Conservation (phyloP, 1,140 invertebrate species). For the Bemisia tabaci region DNA sequence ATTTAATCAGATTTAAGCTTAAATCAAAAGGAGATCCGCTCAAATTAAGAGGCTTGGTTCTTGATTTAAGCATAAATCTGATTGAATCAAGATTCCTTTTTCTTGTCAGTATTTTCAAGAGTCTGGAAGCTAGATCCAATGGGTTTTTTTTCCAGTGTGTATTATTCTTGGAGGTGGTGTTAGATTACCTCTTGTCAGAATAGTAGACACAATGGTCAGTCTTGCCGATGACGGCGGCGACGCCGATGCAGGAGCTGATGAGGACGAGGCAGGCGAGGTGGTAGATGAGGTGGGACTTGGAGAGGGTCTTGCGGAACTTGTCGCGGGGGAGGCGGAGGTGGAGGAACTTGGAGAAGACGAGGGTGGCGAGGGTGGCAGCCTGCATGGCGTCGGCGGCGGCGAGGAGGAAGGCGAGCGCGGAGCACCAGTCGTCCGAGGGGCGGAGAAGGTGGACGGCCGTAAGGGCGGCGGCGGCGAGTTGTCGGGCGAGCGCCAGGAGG, state of each 20-base stretch:
- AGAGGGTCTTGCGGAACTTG: conserved; percentile 33
- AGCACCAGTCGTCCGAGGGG: conserved; percentile 34
- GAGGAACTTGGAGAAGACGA: conserved; percentile 36
- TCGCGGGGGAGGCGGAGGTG: conserved; percentile 35
- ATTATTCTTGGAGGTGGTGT: too few species aligned
- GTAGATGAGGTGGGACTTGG: conserved; percentile 37
- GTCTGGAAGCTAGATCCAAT: too few species aligned
- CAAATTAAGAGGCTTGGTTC: too few species aligned
- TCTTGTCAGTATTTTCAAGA: too few species aligned
- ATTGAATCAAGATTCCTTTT: too few species aligned
- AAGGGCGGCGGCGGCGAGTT: conserved; percentile 34
- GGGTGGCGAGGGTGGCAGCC: conserved; percentile 36
- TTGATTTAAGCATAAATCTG: too few species aligned
- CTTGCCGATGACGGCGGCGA: conserved; percentile 32
- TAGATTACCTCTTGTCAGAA: conserved; percentile 22
- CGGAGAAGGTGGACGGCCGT: conserved; percentile 36
- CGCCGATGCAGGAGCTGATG: conserved; percentile 35
- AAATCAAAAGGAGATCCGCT: too few species aligned
- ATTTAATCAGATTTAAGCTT: too few species aligned
- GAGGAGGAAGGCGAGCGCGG: conserved; percentile 34
- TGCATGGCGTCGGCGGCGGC: conserved; percentile 38
- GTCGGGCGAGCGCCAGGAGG: conserved; percentile 34
- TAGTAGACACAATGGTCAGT: conserved; percentile 22
- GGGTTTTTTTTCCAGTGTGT: too few species aligned
- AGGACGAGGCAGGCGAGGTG: conserved; percentile 38